phyloP scores from a whole-genome alignment of 2,888 invertebrate genomes.

The Melieria picta region DNA sequence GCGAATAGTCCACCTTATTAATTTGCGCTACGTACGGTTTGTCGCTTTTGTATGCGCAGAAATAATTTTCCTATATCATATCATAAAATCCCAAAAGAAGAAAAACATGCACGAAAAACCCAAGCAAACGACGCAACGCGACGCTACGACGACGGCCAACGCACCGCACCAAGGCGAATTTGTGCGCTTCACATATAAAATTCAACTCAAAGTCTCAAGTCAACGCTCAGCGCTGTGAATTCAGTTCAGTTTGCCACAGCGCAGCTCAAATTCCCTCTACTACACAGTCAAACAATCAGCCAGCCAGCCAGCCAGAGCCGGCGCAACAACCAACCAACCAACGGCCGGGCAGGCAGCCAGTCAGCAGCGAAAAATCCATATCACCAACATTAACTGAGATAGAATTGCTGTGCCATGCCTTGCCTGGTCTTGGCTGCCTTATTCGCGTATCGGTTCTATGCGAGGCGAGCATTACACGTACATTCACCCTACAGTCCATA shows the following conservation, averaged over 20 bases:
- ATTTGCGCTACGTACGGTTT: background rate
- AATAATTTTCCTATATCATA: constrained; percentile 5
- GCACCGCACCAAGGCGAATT: background rate
- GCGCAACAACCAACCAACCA: background rate
- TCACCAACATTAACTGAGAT: background rate
- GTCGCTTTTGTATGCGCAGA: background rate
- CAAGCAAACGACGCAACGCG: background rate
- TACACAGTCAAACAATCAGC: background rate
- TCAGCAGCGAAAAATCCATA: background rate
- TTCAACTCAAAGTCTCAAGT: no score
- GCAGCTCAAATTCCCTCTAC: no score
- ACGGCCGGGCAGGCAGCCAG: background rate
- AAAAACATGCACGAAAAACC: background rate
- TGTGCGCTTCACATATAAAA: no score
- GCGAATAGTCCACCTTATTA: background rate
- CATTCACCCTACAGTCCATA: background rate
- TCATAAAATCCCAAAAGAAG: background rate
- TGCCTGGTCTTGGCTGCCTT: no score
- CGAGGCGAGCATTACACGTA: no score
- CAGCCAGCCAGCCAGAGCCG: background rate
- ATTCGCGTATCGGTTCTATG: no score
- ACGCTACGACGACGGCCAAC: background rate
- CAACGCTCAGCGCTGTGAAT: no score
- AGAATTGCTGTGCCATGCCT: background rate
- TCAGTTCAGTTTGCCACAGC: no score